These are phyloP conservation scores for Ptychochromis oligacanthus DNA, from an alignment of 2,113 vertebrate species.

Conservation along the genomic window DNA sequence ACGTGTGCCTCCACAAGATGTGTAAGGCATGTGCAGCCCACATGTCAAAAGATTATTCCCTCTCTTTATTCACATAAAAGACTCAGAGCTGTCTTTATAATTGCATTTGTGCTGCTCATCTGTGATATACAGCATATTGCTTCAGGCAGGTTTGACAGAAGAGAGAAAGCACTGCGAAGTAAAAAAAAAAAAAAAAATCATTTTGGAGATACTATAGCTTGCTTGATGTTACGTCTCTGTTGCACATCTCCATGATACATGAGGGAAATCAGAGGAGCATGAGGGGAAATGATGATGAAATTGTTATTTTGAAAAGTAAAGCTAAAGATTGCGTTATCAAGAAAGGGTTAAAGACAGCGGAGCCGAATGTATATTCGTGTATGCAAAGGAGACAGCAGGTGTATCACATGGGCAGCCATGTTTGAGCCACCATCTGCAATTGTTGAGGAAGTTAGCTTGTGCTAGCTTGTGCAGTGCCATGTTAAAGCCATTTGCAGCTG, in stretches of 20 bases:
- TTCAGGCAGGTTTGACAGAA: conserved; percentile 52
- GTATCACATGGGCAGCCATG: conserved; percentile 57
- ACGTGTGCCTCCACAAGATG: conserved; percentile 32
- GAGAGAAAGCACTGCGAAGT: conserved; percentile 39
- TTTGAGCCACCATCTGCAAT: conserved; percentile 35
- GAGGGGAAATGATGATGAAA: background rate
- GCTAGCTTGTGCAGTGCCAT: conserved; percentile 42
- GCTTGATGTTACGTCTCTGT: background rate
- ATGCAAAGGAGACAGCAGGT: conserved; percentile 48
- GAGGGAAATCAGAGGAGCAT: conserved; percentile 1
- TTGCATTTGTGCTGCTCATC: conserved; percentile 62
- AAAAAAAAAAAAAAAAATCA: conserved; percentile 11
- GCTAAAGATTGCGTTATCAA: background rate
- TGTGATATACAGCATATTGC: conserved; percentile 60
- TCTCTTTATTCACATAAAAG: conserved; percentile 68
- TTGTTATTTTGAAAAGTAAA: background rate
- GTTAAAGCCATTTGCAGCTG: conserved; percentile 35
- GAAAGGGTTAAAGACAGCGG: conserved; percentile 27
- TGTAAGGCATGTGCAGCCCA: conserved; percentile 54
- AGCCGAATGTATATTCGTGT: conserved; percentile 7
- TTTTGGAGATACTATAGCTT: conserved; percentile 33
- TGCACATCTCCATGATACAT: conserved; percentile 1
- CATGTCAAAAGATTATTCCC: conserved; percentile 60
- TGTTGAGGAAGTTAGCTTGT: conserved; percentile 44
- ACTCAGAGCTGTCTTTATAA: conserved; percentile 61